phyloP scores from a whole-genome alignment of 2,888 invertebrate species.

The Anthophora plumipes region DNA sequence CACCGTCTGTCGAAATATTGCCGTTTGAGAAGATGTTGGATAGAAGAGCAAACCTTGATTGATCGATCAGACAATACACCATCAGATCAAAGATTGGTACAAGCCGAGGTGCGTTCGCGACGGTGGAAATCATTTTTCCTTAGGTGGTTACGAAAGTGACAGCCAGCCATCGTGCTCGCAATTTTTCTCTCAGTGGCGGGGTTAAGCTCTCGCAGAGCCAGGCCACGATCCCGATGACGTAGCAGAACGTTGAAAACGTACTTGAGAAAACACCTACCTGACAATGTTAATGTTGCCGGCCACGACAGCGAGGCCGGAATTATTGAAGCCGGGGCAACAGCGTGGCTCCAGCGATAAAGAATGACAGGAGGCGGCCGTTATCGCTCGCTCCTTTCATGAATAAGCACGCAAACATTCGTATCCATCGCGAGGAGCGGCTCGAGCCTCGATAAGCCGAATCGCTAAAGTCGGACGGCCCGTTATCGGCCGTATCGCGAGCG shows the following conservation, averaged over 20 bases:
- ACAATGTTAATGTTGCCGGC: constrained; percentile 62
- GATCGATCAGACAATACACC: constrained; percentile 9
- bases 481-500: constrained; percentile 67
- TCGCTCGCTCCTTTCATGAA: constrained; percentile 71
- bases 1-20: too few relatives aligned
- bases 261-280: constrained; percentile 58
- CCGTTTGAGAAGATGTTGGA: too few relatives aligned
- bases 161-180: background rate
- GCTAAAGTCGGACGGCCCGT: constrained; percentile 67
- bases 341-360: constrained; percentile 65
- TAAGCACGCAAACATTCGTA: constrained; percentile 71
- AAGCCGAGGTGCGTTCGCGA: background rate
- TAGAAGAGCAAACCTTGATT: background rate
- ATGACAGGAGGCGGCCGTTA: constrained; percentile 66
- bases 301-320: constrained; percentile 62
- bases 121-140: constrained; percentile 1
- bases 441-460: constrained; percentile 72
- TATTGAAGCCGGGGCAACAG: constrained; percentile 68
- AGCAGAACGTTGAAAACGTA: constrained; percentile 55
- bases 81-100: background rate
- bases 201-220: background rate
- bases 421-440: constrained; percentile 65
- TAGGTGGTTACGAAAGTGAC: constrained; percentile 7
- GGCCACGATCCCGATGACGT: constrained; percentile 43
- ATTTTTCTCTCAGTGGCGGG: background rate